Evolutionary conservation across 2,113 vertebrate genomes (phyloP).

Genomic region (Neolamprologus modestus): DNA sequence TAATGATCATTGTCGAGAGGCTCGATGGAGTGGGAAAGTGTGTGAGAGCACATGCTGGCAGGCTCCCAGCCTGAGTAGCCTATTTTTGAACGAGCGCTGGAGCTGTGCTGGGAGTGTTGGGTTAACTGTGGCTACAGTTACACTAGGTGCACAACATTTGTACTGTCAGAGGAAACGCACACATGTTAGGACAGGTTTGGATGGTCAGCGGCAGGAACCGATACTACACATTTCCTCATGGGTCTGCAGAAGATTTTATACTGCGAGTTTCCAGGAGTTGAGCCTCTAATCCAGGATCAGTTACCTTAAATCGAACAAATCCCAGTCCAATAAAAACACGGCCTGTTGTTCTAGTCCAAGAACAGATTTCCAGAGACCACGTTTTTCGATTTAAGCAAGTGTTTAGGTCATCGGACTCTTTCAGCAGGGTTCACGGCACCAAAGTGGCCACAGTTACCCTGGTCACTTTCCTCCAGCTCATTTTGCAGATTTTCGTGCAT

Average conservation of each 20-base stretch:
- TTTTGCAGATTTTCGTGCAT: neutral
- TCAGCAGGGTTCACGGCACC: neutral
- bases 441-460: neutral
- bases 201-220: neutral
- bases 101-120: conserved; percentile 1
- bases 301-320: neutral
- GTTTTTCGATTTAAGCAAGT: neutral
- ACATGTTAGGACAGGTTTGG: neutral
- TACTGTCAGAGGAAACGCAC: neutral
- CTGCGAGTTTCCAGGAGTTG: neutral
- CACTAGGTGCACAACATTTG: neutral
- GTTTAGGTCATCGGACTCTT: neutral
- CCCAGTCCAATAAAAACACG: neutral
- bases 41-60: conserved; percentile 2
- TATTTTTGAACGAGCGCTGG: conserved; percentile 13
- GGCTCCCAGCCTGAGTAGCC: neutral
- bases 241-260: neutral
- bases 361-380: neutral
- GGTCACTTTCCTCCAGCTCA: neutral
- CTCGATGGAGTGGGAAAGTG: neutral
- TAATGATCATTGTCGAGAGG: conserved; percentile 1
- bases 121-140: neutral
- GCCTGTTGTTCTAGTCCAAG: neutral
- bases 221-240: neutral
- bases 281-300: neutral